Evolutionary conservation across 2,113 vertebrate species (phyloP).

Genomic region (Aspidoscelis tigris): DNA sequence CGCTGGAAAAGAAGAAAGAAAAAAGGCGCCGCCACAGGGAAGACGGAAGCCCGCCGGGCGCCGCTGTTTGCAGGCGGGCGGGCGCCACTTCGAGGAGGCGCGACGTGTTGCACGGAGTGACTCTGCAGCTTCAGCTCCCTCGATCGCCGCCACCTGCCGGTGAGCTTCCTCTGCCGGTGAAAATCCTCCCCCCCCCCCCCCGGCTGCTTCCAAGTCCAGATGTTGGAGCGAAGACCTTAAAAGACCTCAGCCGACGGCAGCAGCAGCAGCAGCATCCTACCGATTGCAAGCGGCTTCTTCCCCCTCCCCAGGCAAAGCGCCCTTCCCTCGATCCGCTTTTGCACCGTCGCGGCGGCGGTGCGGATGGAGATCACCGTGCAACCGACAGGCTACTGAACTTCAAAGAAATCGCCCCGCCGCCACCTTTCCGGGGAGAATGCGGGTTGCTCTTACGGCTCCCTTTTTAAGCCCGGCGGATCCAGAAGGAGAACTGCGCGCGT

Average conservation of each 20-base stretch:
- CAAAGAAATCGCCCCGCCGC: conserved; percentile 13
- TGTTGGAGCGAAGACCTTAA: conserved; percentile 7
- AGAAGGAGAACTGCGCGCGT: conserved; percentile 35
- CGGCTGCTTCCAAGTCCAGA: conserved; percentile 37
- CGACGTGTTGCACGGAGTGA: conserved; percentile 24
- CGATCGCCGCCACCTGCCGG: neutral
- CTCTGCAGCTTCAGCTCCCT: neutral
- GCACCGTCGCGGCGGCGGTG: conserved; percentile 27
- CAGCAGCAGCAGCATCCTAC: neutral
- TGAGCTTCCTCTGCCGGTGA: neutral
- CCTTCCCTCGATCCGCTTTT: neutral
- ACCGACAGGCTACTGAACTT: conserved; percentile 17
- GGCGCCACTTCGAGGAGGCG: neutral
- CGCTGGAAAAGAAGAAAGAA: neutral
- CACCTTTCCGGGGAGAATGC: neutral
- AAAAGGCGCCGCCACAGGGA: no score
- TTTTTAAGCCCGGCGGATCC: conserved; percentile 11
- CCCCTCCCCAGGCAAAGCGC: neutral
- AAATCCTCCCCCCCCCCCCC: neutral
- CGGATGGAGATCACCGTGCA: conserved; percentile 19
- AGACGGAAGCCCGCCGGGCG: no score
- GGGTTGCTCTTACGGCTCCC: neutral
- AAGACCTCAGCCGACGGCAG: conserved; percentile 19
- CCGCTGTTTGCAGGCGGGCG: neutral
- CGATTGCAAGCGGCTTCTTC: neutral